These are phyloP conservation scores for Nothocercus julius DNA, from an alignment of 2,113 vertebrate species.

Conservation along the genomic window DNA sequence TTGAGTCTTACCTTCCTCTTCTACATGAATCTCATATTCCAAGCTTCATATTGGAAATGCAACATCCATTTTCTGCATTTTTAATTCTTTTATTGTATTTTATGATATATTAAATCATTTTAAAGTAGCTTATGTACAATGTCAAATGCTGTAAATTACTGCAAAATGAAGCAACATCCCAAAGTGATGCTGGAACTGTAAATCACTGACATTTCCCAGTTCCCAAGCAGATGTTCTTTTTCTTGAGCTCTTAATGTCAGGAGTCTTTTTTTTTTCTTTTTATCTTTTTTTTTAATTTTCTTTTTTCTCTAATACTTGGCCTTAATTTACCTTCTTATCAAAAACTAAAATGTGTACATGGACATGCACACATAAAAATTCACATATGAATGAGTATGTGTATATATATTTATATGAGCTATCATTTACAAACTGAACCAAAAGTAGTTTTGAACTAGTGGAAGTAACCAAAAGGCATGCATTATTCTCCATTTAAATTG, in stretches of 20 bases:
- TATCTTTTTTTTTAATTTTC: neutral
- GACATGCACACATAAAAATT: too few species aligned
- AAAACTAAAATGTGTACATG: neutral
- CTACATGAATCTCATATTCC: constrained; percentile 36
- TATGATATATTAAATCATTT: constrained; percentile 54
- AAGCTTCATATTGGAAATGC: constrained; percentile 61
- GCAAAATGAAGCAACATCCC: constrained; percentile 60
- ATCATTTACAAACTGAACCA: constrained; percentile 30
- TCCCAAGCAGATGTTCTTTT: constrained; percentile 57
- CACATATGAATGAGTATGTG: too few species aligned
- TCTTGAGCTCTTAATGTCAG: constrained; percentile 32
- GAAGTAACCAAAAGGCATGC: constrained; percentile 9
- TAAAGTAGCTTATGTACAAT: constrained; percentile 52
- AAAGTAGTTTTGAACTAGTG: neutral
- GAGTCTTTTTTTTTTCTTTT: neutral
- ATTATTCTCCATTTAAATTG: constrained; percentile 15
- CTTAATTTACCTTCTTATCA: constrained; percentile 61
- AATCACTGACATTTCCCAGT: constrained; percentile 52
- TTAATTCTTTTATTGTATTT: constrained; percentile 60
- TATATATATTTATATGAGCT: neutral
- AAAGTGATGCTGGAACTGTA: constrained; percentile 10
- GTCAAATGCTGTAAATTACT: constrained; percentile 68
- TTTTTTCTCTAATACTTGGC: neutral
- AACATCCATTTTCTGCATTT: constrained; percentile 43
- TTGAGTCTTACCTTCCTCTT: constrained; percentile 20